phyloP scores from a whole-genome alignment of 2,888 invertebrate species.

The Cataglyphis altisquamis region DNA sequence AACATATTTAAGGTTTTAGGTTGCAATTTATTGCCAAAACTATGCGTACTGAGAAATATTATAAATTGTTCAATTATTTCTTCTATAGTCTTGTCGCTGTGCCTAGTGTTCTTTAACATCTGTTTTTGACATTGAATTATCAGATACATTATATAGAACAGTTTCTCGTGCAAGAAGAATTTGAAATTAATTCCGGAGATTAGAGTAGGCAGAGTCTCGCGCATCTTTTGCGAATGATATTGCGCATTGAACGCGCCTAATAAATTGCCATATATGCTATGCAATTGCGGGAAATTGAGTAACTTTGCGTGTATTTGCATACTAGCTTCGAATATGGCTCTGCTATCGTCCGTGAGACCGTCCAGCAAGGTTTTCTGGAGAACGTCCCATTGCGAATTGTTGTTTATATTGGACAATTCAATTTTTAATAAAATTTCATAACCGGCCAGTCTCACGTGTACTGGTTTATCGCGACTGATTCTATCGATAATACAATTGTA shows the following conservation, averaged over 20 bases:
- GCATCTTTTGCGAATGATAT: conserved; percentile 77
- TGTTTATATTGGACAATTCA: conserved; percentile 77
- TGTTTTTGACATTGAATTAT: conserved; percentile 81
- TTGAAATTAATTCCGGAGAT: conserved; percentile 83
- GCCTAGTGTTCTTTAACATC: conserved; percentile 78
- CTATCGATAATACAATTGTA: conserved; percentile 79
- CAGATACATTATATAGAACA: conserved; percentile 80
- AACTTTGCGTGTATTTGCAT: conserved; percentile 80
- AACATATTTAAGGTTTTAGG: conserved; percentile 77
- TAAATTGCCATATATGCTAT: conserved; percentile 79
- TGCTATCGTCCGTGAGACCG: conserved; percentile 81
- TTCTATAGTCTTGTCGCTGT: conserved; percentile 79
- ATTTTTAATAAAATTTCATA: conserved; percentile 81
- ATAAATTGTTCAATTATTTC: conserved; percentile 83
- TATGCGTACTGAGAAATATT: conserved; percentile 77
- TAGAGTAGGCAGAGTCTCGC: conserved; percentile 80
- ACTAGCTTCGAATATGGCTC: conserved; percentile 83
- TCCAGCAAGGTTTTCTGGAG: conserved; percentile 79
- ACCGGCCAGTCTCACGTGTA: conserved; percentile 84
- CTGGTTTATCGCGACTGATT: conserved; percentile 80
- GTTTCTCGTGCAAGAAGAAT: conserved; percentile 82
- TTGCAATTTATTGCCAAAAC: conserved; percentile 68
- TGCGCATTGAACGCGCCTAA: conserved; percentile 79
- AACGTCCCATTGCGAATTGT: conserved; percentile 76
- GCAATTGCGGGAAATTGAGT: conserved; percentile 69